Percentiles rank a stretch among this genome's conserved stretches.
These are phyloP conservation scores for Habroteleia sp. DNA, from an alignment of 2,888 invertebrate species.

Conservation along the genomic window DNA sequence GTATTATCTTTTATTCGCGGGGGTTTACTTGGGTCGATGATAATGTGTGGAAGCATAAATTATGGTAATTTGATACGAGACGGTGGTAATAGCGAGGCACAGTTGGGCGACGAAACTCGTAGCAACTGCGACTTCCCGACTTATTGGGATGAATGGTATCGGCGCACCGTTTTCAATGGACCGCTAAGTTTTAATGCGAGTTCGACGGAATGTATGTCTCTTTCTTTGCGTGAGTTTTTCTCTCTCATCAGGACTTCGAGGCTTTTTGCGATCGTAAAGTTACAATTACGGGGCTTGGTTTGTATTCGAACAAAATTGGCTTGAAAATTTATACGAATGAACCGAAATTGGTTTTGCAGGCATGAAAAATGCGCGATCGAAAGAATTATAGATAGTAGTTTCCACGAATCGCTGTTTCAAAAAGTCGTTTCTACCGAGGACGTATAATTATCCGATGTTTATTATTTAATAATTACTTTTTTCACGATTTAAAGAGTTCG, in stretches of 20 bases:
- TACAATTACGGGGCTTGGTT: slow-evolving; percentile 39
- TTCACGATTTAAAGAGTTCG: too few relatives aligned
- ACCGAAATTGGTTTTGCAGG: slow-evolving; percentile 26
- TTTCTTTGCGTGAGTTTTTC: slow-evolving; percentile 6
- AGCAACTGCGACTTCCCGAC: slow-evolving; percentile 27
- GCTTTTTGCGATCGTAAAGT: slow-evolving; percentile 46
- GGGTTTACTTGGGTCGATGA: slow-evolving; percentile 29
- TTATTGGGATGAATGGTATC: slow-evolving; percentile 53
- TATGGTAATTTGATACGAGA: slow-evolving; percentile 52
- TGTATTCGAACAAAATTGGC: slow-evolving; percentile 33
- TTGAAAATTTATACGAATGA: slow-evolving; percentile 32
- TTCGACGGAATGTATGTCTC: slow-evolving; percentile 29
- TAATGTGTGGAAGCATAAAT: slow-evolving; percentile 37
- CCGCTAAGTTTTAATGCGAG: slow-evolving; percentile 54
- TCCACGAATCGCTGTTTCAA: not conserved
- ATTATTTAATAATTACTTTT: too few relatives aligned
- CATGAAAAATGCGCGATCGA: slow-evolving; percentile 15
- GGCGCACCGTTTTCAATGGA: slow-evolving; percentile 41
- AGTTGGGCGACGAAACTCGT: slow-evolving; percentile 43
- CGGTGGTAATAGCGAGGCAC: slow-evolving; percentile 22
- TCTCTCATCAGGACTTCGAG: not conserved
- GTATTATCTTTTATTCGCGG: slow-evolving; percentile 46
- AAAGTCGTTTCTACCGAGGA: not conserved
- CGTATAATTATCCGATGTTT: slow-evolving; percentile 13
- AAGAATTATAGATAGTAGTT: slow-evolving; percentile 7